phyloP scores from a whole-genome alignment of 2,888 invertebrate genomes.

The Alitta virens region DNA sequence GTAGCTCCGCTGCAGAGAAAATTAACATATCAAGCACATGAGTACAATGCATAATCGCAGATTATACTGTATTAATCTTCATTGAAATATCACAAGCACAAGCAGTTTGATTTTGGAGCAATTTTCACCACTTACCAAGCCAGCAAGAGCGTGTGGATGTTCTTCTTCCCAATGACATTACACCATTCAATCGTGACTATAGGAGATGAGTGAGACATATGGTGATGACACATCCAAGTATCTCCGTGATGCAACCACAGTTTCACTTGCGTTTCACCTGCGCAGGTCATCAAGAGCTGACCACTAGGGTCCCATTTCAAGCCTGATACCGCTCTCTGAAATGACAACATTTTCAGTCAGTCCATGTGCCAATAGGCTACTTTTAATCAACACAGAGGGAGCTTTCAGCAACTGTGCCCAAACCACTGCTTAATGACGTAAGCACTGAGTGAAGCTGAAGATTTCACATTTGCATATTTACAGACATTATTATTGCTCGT shows the following conservation, averaged over 20 bases:
- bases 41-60: not conserved
- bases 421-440: too few species aligned
- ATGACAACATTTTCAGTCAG: too few species aligned
- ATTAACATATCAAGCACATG: not conserved
- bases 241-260: constrained; percentile 59
- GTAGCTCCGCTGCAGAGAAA: constrained; percentile 43
- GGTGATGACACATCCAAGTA: constrained; percentile 57
- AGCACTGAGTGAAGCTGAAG: too few species aligned
- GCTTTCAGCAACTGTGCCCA: too few species aligned
- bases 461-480: too few species aligned
- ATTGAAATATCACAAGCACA: too few species aligned
- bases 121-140: constrained; percentile 46
- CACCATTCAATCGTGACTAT: constrained; percentile 63
- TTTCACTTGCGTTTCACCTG: constrained; percentile 57
- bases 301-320: constrained; percentile 62
- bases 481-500: too few species aligned
- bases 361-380: too few species aligned
- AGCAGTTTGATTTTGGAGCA: too few species aligned
- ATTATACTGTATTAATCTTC: too few species aligned
- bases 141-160: constrained; percentile 42
- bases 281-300: constrained; percentile 61
- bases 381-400: too few species aligned
- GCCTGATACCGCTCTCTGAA: constrained; percentile 53
- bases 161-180: constrained; percentile 57
- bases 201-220: constrained; percentile 59